These are phyloP conservation scores for Odontomyia ornata DNA, from an alignment of 2,888 invertebrate species.

Conservation along the genomic window DNA sequence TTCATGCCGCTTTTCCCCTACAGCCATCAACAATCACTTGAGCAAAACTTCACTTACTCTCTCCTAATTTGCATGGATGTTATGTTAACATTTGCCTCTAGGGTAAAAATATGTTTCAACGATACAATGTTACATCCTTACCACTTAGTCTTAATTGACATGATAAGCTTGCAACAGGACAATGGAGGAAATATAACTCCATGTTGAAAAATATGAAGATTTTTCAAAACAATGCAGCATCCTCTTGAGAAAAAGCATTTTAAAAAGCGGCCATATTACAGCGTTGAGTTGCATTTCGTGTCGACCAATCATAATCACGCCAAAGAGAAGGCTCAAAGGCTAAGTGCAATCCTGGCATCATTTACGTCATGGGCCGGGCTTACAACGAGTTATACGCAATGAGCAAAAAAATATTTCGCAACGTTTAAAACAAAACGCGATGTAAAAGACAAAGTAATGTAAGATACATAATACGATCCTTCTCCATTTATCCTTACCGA, in stretches of 20 bases:
- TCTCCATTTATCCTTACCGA: constrained; percentile 14
- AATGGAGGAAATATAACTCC: background rate
- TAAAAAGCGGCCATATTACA: constrained; percentile 1
- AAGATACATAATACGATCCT: constrained; percentile 25
- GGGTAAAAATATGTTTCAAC: no score
- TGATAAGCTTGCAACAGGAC: background rate
- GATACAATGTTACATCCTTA: no score
- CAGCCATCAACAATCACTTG: no score
- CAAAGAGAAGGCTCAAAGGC: background rate
- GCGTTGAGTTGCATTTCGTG: background rate
- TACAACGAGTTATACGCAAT: background rate
- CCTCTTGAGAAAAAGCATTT: constrained; percentile 29
- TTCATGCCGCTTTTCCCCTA: no score
- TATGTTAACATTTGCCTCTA: no score
- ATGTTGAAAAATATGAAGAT: constrained; percentile 12
- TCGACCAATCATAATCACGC: constrained; percentile 24
- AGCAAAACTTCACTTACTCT: no score
- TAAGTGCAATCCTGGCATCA: background rate
- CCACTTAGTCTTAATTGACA: background rate
- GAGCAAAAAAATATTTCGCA: background rate
- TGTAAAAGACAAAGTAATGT: constrained; percentile 31
- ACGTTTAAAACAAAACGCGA: constrained; percentile 17
- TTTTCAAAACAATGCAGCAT: background rate
- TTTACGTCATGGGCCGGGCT: constrained; percentile 7
- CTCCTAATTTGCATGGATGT: no score